phyloP scores from a whole-genome alignment of 2,113 vertebrate genomes.

The Paramisgurnus dabryanus region DNA sequence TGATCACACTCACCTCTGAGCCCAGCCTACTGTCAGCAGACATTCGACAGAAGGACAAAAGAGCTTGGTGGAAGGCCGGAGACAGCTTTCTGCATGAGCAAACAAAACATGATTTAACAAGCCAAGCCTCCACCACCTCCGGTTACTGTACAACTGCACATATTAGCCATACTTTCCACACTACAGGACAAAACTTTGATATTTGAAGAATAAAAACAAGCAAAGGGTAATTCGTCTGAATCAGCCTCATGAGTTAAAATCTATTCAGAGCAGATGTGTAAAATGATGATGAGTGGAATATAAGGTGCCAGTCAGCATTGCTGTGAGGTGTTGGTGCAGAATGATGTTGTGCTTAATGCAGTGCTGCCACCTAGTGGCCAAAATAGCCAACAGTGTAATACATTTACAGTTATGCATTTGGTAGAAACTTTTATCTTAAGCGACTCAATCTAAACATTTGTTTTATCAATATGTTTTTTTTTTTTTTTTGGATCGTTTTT shows the following conservation, averaged over 20 bases:
- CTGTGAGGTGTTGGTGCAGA: neutral
- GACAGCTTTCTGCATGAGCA: constrained; percentile 85
- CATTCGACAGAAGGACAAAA: constrained; percentile 98
- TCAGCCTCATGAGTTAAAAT: constrained; percentile 24
- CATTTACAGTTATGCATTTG: no score
- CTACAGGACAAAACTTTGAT: constrained; percentile 14
- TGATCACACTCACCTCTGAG: constrained; percentile 83
- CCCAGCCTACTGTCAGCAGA: constrained; percentile 96
- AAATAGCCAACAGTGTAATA: neutral
- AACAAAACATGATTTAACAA: constrained; percentile 50
- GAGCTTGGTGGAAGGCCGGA: constrained; percentile 93
- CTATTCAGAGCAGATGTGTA: constrained; percentile 26
- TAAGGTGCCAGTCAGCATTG: constrained; percentile 22
- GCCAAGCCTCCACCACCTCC: constrained; percentile 21
- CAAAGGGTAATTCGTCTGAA: neutral
- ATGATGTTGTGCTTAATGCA: neutral
- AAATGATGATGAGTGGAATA: constrained; percentile 44
- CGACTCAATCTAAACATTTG: no score
- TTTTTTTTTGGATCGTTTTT: no score
- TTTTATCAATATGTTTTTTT: no score
- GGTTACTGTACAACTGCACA: constrained; percentile 17
- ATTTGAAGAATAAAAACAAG: constrained; percentile 14
- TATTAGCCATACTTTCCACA: constrained; percentile 7
- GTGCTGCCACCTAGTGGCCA: constrained; percentile 44
- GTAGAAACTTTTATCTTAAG: no score